These are phyloP conservation scores for Eulemur rufifrons DNA, from an alignment of 2,113 vertebrate genomes.

Conservation along the genomic window DNA sequence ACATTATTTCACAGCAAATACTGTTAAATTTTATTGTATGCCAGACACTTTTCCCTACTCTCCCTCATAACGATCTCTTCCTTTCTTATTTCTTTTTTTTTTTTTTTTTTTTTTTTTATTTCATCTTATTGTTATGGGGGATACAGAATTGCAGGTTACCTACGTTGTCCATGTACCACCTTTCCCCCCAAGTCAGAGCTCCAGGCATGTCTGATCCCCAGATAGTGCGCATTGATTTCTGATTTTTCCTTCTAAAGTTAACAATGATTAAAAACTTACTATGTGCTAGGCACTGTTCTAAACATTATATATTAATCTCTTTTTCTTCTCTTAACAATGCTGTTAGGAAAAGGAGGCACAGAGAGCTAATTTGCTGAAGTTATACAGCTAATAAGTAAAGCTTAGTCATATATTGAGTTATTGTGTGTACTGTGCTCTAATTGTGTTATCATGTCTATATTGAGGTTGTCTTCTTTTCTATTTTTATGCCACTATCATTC, in stretches of 20 bases:
- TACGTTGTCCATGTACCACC: too few relatives aligned
- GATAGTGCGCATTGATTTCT: background rate
- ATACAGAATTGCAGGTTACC: too few relatives aligned
- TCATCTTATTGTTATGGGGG: too few relatives aligned
- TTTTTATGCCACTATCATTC: background rate
- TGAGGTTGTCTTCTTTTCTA: background rate
- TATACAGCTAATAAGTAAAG: background rate
- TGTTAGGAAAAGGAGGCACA: background rate
- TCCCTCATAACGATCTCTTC: too few relatives aligned
- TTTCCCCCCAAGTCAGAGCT: too few relatives aligned
- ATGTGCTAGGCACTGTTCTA: background rate
- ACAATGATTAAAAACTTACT: background rate
- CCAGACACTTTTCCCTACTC: too few relatives aligned
- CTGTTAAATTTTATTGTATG: too few relatives aligned
- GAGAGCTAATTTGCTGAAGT: background rate
- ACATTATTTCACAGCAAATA: too few relatives aligned
- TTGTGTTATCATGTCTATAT: background rate
- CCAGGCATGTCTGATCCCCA: too few relatives aligned
- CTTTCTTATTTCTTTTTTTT: too few relatives aligned
- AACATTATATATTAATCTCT: background rate
- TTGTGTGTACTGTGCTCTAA: background rate
- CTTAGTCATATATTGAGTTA: background rate
- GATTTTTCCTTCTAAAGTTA: background rate
- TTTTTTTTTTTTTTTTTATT: too few relatives aligned
- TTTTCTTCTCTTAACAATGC: background rate